Conservation (phyloP, 2,113 vertebrate species). For the Blennius ocellaris region DNA sequence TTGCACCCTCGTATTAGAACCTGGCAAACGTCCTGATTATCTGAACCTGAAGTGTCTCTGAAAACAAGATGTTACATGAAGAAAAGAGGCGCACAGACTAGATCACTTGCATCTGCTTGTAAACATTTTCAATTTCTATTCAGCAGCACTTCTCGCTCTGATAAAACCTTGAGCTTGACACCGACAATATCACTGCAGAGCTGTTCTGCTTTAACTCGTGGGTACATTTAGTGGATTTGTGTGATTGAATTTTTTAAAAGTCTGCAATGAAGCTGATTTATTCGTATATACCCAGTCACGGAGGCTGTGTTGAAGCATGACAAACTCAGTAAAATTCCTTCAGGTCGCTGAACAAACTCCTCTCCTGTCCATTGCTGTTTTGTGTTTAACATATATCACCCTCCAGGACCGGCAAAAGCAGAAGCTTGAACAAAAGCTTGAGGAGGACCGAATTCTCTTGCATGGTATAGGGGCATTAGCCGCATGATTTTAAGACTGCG, state of each 20-base stretch:
- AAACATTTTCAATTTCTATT: conserved; percentile 51
- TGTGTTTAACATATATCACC: conserved; percentile 34
- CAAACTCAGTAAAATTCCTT: conserved; percentile 33
- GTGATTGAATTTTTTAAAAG: conserved; percentile 8
- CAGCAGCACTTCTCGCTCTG: conserved; percentile 32
- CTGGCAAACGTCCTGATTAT: no score
- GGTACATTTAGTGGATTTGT: conserved; percentile 31
- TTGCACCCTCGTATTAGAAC: no score
- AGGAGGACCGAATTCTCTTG: conserved; percentile 25
- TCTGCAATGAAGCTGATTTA: conserved; percentile 8
- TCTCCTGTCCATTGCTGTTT: conserved; percentile 7
- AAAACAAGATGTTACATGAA: conserved; percentile 14
- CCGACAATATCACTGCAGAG: conserved; percentile 19
- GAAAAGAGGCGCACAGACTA: background rate
- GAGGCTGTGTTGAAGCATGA: conserved; percentile 27
- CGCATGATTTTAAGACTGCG: conserved; percentile 37
- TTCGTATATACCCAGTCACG: background rate
- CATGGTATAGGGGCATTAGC: background rate
- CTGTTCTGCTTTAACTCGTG: conserved; percentile 8
- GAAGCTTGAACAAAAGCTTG: conserved; percentile 6
- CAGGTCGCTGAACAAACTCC: conserved; percentile 41
- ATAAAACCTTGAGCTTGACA: conserved; percentile 41
- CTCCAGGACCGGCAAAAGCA: background rate
- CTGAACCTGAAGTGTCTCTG: no score
- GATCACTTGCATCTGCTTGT: conserved; percentile 27